Conservation (phyloP, 2,888 invertebrate genomes). For the Alloscopus bannaensis region DNA sequence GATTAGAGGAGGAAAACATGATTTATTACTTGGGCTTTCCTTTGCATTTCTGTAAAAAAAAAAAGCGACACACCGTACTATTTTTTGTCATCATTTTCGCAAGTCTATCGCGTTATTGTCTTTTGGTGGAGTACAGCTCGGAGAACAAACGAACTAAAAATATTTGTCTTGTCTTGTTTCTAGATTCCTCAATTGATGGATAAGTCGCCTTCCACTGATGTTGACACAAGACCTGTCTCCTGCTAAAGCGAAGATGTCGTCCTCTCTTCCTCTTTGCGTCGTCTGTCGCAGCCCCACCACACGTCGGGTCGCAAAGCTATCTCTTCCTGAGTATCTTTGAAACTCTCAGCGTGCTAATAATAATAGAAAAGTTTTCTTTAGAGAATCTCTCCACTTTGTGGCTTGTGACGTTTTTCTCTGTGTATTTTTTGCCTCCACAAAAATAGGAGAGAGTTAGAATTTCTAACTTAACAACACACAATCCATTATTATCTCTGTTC, state of each 20-base stretch:
- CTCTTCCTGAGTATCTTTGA: no score
- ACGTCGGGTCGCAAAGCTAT: no score
- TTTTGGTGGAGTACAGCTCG: no score
- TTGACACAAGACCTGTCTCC: slow-evolving; percentile 72
- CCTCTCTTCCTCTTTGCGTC: not conserved
- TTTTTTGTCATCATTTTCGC: no score
- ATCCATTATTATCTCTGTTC: no score
- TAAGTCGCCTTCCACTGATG: slow-evolving; percentile 70
- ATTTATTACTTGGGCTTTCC: slow-evolving; percentile 32
- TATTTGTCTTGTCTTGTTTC: slow-evolving; percentile 39
- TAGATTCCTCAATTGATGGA: slow-evolving; percentile 70
- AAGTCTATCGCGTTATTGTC: no score
- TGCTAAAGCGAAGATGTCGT: slow-evolving; percentile 50
- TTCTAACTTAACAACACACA: no score
- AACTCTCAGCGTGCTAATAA: not conserved
- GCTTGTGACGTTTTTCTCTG: no score
- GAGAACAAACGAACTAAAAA: no score
- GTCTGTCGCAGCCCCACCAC: no score
- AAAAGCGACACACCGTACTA: not conserved
- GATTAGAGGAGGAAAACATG: slow-evolving; percentile 26
- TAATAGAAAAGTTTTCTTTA: not conserved
- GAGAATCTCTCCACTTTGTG: not conserved
- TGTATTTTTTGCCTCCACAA: no score
- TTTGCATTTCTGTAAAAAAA: slow-evolving; percentile 13
- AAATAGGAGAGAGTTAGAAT: no score